These are phyloP conservation scores for Dreissena rostriformis DNA, from an alignment of 1,140 invertebrate species.

Conservation along the genomic window DNA sequence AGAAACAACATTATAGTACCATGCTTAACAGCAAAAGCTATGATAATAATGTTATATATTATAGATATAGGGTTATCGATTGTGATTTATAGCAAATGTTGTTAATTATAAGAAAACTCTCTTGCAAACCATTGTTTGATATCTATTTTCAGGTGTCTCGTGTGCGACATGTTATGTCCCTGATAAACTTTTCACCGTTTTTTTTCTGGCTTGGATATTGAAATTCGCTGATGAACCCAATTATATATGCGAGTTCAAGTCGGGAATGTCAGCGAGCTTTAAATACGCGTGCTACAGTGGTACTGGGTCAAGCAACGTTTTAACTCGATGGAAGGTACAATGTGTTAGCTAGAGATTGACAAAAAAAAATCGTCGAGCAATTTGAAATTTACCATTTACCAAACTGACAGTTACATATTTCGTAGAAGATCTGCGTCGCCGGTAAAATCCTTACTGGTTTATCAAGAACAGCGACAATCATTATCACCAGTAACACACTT, in stretches of 20 bases:
- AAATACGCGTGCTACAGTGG: slow-evolving; percentile 60
- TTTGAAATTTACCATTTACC: not conserved
- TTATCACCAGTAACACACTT: slow-evolving; percentile 12
- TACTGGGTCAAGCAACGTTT: slow-evolving; percentile 47
- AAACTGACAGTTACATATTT: not conserved
- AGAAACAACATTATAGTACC: no score
- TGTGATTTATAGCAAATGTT: no score
- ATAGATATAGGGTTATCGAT: no score
- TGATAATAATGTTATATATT: no score
- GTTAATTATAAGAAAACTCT: no score
- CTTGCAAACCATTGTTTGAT: no score
- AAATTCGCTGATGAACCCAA: slow-evolving; percentile 93
- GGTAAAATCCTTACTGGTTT: slow-evolving; percentile 31
- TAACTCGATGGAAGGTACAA: slow-evolving; percentile 40
- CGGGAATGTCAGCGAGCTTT: slow-evolving; percentile 93
- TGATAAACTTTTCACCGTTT: slow-evolving; percentile 73
- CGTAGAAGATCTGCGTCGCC: not conserved
- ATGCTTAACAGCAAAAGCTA: no score
- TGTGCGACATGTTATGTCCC: slow-evolving; percentile 68
- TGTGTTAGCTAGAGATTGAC: not conserved
- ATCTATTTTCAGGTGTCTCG: slow-evolving; percentile 79
- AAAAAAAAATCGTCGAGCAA: not conserved
- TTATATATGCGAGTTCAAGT: slow-evolving; percentile 98
- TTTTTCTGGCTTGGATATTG: slow-evolving; percentile 88
- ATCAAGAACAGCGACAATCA: slow-evolving; percentile 15